phyloP scores from a whole-genome alignment of 2,113 vertebrate species.

The Motacilla tschutschensis region DNA sequence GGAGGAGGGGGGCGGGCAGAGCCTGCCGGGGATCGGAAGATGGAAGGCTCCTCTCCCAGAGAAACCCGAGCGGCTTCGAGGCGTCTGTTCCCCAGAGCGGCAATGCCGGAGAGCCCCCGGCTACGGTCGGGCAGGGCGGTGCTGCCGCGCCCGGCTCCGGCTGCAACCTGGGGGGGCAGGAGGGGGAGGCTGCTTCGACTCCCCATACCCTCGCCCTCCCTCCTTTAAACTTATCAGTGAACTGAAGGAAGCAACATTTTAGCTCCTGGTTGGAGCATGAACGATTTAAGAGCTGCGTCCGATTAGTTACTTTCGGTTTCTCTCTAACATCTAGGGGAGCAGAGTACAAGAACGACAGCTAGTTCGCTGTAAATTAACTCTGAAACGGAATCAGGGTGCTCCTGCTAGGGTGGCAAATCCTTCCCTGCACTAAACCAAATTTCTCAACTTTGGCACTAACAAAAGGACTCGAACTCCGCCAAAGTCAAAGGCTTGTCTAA shows the following conservation, averaged over 20 bases:
- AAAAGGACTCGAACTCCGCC: neutral
- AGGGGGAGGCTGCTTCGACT: neutral
- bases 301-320: conserved; percentile 47
- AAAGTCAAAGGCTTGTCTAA: neutral
- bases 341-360: neutral
- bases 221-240: neutral
- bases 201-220: neutral
- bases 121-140: neutral
- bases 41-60: neutral
- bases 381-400: neutral
- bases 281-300: neutral
- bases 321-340: neutral
- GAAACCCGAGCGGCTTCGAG: neutral
- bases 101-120: neutral
- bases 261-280: neutral
- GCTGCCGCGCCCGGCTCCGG: neutral
- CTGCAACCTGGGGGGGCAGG: neutral
- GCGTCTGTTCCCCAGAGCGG: neutral
- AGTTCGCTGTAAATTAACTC: neutral
- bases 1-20: neutral
- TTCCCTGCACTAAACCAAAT: neutral
- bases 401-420: neutral
- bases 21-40: neutral
- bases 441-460: conserved; percentile 9
- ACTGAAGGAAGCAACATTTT: neutral